Percentiles rank a stretch among this genome's conserved stretches.
phyloP scores from a whole-genome alignment of 2,113 vertebrate genomes.

The Charadrius vociferus region DNA sequence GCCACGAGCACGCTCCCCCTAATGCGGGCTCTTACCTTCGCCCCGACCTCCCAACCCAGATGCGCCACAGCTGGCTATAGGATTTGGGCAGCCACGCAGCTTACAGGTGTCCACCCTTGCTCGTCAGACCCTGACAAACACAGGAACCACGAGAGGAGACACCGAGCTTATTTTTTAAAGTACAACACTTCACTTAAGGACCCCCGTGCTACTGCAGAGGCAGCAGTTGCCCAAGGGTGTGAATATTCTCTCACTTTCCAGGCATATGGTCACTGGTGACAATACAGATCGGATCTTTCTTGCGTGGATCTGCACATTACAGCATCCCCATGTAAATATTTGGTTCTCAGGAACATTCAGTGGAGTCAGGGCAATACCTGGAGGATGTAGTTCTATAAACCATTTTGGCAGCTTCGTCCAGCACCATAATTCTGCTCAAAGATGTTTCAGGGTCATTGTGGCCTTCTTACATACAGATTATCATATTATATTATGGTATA shows the following conservation, averaged over 20 bases:
- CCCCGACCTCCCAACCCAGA: rapidly evolving
- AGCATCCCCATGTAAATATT: too few species aligned
- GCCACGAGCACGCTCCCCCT: rapidly evolving
- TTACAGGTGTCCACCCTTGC: background rate
- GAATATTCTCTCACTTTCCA: background rate
- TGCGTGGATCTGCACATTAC: background rate
- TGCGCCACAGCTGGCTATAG: background rate
- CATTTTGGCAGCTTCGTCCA: background rate
- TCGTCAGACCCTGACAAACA: background rate
- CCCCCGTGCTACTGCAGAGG: background rate
- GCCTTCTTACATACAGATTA: background rate
- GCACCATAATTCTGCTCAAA: background rate
- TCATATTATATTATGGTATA: background rate
- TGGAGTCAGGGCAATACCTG: background rate
- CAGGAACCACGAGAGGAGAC: background rate
- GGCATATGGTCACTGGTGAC: background rate
- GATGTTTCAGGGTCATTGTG: background rate
- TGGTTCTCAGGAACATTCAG: background rate
- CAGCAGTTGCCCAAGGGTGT: background rate
- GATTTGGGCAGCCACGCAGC: background rate
- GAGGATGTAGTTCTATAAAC: background rate
- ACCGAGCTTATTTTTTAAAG: rapidly evolving
- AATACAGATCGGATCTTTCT: rapidly evolving
- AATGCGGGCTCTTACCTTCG: rapidly evolving
- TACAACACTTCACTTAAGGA: background rate